phyloP scores from a whole-genome alignment of 35 echinoderm and acorn worm species.

The Eucidaris tribuloides region DNA sequence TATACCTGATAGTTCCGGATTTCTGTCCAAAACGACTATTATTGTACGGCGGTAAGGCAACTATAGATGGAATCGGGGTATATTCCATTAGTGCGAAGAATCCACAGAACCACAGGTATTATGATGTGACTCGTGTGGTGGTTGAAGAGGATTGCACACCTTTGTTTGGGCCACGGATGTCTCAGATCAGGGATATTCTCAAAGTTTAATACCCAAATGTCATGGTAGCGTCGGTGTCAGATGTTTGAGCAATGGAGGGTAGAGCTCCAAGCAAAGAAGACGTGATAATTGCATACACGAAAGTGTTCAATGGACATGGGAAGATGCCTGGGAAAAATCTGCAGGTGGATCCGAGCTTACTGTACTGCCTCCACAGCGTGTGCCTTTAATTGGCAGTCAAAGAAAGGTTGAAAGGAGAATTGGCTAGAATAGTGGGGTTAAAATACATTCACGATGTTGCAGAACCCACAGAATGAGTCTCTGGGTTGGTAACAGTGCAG shows the following conservation, averaged over 20 bases:
- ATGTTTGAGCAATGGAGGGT: not conserved
- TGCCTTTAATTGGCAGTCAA: not conserved
- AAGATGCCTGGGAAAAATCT: too few species aligned
- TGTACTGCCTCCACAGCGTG: not conserved
- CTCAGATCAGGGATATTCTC: not conserved
- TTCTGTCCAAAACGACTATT: not conserved
- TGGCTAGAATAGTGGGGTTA: not conserved
- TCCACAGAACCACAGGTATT: not conserved
- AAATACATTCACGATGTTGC: too few species aligned
- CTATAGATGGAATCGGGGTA: not conserved
- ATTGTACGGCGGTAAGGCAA: not conserved
- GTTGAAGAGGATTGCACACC: slow-evolving; percentile 2
- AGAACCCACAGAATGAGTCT: too few species aligned
- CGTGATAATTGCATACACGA: not conserved
- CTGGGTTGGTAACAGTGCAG: too few species aligned
- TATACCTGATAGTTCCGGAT: not conserved
- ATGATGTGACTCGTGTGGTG: not conserved
- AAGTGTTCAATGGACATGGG: too few species aligned
- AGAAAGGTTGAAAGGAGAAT: not conserved
- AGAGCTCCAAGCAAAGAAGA: not conserved
- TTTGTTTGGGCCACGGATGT: not conserved
- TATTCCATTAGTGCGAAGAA: not conserved
- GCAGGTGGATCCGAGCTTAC: not conserved
- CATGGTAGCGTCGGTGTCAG: not conserved
- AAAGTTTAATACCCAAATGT: not conserved